phyloP scores from a whole-genome alignment of 2,113 vertebrate genomes.

The Theristicus caerulescens region DNA sequence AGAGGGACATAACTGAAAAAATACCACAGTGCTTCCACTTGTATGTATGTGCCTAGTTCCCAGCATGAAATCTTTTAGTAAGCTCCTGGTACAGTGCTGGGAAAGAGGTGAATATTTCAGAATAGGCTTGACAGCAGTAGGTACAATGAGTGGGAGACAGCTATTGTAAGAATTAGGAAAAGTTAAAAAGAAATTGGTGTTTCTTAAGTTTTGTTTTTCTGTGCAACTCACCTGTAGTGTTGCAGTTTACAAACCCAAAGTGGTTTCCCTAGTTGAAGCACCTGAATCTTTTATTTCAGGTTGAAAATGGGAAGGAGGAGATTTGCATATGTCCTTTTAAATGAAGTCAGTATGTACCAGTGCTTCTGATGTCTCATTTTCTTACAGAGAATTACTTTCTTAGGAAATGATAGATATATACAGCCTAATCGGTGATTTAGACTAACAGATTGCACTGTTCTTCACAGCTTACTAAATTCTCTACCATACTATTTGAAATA shows the following conservation, averaged over 20 bases:
- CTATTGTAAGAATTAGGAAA: background rate
- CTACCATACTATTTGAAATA: background rate
- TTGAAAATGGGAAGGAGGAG: background rate
- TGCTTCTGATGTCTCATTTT: background rate
- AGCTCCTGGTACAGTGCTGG: background rate
- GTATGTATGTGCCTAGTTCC: background rate
- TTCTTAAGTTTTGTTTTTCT: background rate
- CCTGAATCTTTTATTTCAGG: background rate
- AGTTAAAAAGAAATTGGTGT: background rate
- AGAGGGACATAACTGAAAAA: background rate
- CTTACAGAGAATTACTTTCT: background rate
- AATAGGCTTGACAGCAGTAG: background rate
- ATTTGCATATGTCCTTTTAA: background rate
- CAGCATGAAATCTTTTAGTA: background rate
- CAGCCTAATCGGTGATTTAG: background rate
- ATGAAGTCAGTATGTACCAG: background rate
- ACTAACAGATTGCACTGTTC: background rate
- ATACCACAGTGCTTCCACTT: background rate
- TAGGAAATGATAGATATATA: background rate
- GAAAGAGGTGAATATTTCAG: background rate
- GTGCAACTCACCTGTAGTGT: background rate
- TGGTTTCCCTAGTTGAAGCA: background rate
- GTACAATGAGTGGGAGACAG: background rate
- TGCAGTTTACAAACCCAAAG: background rate
- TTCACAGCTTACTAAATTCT: background rate